phyloP scores from a whole-genome alignment of 2,888 invertebrate genomes.

The Lingula anatina region DNA sequence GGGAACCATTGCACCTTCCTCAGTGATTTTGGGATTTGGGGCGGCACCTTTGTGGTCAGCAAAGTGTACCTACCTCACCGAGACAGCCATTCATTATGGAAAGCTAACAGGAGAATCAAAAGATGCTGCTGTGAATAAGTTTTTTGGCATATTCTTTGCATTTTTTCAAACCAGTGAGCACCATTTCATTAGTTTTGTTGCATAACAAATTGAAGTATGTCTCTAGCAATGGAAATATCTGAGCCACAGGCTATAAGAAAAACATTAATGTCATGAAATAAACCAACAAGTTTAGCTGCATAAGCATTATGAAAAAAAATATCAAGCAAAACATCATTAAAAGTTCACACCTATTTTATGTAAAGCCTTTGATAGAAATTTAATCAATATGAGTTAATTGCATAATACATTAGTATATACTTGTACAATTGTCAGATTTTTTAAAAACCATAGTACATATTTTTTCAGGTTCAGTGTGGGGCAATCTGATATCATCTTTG shows the following conservation, averaged over 20 bases:
- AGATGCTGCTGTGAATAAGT: slow-evolving; percentile 88
- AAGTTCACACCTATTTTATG: too few species aligned
- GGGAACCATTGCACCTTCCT: slow-evolving; percentile 71
- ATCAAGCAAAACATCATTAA: too few species aligned
- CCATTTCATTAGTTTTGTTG: too few species aligned
- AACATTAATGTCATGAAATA: too few species aligned
- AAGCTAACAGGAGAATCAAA: slow-evolving; percentile 70
- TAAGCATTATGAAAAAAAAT: too few species aligned
- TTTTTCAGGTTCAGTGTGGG: slow-evolving; percentile 81
- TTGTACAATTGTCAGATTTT: not conserved
- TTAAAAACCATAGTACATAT: not conserved
- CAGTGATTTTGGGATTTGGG: slow-evolving; percentile 87
- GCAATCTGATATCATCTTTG: slow-evolving; percentile 65
- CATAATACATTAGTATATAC: too few species aligned
- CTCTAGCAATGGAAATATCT: too few species aligned
- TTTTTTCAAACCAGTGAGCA: slow-evolving; percentile 92
- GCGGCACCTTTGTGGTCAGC: slow-evolving; percentile 98
- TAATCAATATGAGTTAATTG: too few species aligned
- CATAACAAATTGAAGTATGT: too few species aligned
- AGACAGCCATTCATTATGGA: slow-evolving; percentile 76
- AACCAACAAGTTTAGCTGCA: too few species aligned
- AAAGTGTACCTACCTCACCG: slow-evolving; percentile 92
- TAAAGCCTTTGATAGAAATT: too few species aligned
- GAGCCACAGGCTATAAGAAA: too few species aligned
- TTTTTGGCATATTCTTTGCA: slow-evolving; percentile 98